These are phyloP conservation scores for Drosophila ezoana DNA, from an alignment of 2,888 invertebrate genomes.

Conservation along the genomic window DNA sequence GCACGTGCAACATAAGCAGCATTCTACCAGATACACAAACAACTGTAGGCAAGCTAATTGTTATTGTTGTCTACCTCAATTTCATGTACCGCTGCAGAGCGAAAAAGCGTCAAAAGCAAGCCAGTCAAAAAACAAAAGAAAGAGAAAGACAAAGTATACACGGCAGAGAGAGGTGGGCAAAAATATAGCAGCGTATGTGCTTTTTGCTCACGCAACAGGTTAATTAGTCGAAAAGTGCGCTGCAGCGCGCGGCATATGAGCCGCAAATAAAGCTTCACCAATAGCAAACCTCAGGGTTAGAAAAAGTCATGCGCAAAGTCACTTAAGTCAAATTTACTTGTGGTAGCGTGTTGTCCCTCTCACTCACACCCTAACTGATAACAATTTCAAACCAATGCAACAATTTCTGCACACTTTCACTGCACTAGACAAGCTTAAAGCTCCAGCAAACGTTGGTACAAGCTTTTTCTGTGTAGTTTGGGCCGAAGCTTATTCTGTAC, in stretches of 20 bases:
- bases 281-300: conserved; percentile 1
- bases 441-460: conserved; percentile 3
- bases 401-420: conserved; percentile 74
- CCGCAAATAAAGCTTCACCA: conserved; percentile 15
- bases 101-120: conserved; percentile 28
- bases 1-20: conserved; percentile 66
- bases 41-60: conserved; percentile 50
- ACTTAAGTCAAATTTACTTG: conserved; percentile 9
- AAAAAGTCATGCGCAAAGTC: conserved; percentile 58
- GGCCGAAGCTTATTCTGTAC: conserved; percentile 62
- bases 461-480: conserved; percentile 43
- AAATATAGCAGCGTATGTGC: conserved; percentile 4
- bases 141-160: conserved; percentile 7
- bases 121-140: conserved; percentile 3
- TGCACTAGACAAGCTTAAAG: conserved; percentile 54
- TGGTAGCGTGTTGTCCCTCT: conserved; percentile 10
- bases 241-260: conserved; percentile 40
- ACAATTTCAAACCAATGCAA: conserved; percentile 70
- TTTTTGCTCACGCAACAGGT: conserved; percentile 68
- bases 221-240: conserved; percentile 48
- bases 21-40: conserved; percentile 62
- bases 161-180: conserved; percentile 7
- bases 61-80: conserved; percentile 35
- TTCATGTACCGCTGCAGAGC: conserved; percentile 29
- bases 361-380: conserved; percentile 13